These are phyloP conservation scores for Passerculus sandwichensis DNA, from an alignment of 2,797 vertebrate species.

Conservation along the genomic window DNA sequence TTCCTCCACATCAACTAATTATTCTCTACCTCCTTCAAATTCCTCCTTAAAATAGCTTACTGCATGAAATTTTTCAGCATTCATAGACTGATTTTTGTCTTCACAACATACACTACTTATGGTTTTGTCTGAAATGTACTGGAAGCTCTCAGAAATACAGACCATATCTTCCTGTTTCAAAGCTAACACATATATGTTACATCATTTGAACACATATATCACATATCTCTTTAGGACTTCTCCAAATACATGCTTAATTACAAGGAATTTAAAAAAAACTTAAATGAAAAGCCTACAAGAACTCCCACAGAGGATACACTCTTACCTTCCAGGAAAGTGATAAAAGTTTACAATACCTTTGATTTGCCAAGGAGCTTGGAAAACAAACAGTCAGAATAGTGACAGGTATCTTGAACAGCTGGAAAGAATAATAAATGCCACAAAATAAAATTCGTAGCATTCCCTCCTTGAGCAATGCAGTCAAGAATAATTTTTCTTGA, in stretches of 20 bases:
- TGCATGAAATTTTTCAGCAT: constrained; percentile 1
- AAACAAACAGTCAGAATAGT: constrained; percentile 12
- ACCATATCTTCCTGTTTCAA: background rate
- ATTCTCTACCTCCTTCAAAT: constrained; percentile 39
- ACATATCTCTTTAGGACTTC: background rate
- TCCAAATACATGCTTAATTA: background rate
- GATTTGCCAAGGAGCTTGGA: background rate
- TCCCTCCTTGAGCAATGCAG: background rate
- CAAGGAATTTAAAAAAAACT: background rate
- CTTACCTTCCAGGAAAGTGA: background rate
- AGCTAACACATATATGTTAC: background rate
- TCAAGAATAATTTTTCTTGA: constrained; percentile 38
- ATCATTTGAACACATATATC: background rate
- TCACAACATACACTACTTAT: background rate
- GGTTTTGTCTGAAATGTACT: background rate
- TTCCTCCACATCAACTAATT: constrained; percentile 45
- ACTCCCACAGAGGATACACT: background rate
- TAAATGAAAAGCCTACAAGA: background rate
- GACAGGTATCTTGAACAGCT: background rate
- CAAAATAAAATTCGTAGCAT: constrained; percentile 31
- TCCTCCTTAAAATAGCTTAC: constrained; percentile 36
- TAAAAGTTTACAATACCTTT: constrained; percentile 7
- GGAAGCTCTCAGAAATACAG: background rate
- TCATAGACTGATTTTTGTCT: background rate
- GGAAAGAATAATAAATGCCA: constrained; percentile 22